Conservation (phyloP, 1,140 invertebrate genomes). For the Mactra quadrangularis region DNA sequence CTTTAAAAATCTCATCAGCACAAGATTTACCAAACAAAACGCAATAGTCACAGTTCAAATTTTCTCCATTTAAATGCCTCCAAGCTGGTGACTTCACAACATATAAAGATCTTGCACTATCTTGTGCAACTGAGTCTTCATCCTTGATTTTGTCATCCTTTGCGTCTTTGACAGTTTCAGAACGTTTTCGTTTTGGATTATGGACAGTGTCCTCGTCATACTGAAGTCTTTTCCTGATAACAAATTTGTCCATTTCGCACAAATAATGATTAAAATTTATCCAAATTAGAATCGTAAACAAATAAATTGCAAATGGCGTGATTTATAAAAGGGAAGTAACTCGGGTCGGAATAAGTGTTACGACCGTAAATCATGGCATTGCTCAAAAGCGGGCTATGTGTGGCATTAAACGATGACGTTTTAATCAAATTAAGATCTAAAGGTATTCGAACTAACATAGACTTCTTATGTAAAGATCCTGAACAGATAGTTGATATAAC, state of each 20-base stretch:
- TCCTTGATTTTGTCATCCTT: not conserved
- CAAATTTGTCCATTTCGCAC: too few species aligned
- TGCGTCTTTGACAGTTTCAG: not conserved
- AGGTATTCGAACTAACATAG: conserved; percentile 56
- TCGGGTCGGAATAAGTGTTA: too few species aligned
- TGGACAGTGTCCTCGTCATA: too few species aligned
- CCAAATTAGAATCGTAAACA: too few species aligned
- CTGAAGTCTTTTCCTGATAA: too few species aligned
- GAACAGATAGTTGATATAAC: conserved; percentile 55
- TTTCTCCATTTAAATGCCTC: conserved; percentile 63
- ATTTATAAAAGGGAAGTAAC: too few species aligned
- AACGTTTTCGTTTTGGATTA: not conserved
- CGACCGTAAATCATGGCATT: conserved; percentile 34
- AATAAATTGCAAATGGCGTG: too few species aligned
- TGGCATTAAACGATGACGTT: not conserved
- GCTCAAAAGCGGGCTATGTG: not conserved
- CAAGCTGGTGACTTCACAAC: conserved; percentile 18
- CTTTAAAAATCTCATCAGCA: conserved; percentile 71
- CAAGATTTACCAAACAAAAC: conserved; percentile 68
- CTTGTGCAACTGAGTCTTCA: not conserved
- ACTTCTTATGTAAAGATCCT: conserved; percentile 58
- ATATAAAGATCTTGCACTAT: not conserved
- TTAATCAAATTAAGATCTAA: conserved; percentile 43
- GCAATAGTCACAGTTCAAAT: conserved; percentile 73
- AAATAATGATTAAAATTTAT: too few species aligned